Base-by-base conservation (phyloP, 92 coral and sea anemone genomes). In the Palythoa grandiflora region DNA sequence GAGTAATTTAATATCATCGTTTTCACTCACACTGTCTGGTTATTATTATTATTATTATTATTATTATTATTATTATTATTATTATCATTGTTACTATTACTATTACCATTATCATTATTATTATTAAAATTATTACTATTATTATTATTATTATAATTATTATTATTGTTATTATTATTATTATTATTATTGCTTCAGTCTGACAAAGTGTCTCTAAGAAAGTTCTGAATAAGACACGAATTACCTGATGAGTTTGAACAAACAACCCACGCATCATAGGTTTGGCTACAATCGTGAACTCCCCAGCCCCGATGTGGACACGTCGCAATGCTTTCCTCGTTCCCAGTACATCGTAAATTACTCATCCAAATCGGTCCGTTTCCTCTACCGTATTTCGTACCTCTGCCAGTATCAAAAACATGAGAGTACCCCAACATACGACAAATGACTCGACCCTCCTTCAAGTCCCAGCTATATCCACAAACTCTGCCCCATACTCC, bases 351-450 rank as follows among this genome's bases (percentile, higher is more conserved):
- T 0, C 10, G 38, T 3, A n/a, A 38, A 3, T 19, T n/a, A 10
- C 60, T 47, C 17, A 75, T 47, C 79, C 79, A 75, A 50, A 75
- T 19, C 35, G 79, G 79, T 10, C 79, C 60, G 7, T 75, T 20
- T 50, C 79, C 79, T 19, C 35, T 75, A 61, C 79, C 53, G 38
- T 19, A 19, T 47, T 19, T 8, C 48, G 1, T 1, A 17, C 55
- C 60, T 0, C 61, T 4, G 4, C 79, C 79, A 17, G 19, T 60
- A 6, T 14, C 61, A 9, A 75, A n/a, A 19, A 75, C 79, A 9
- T 28, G 79, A 48, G n/a, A n/a, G 39, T 75, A 75, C 6, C 38
- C 79, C 79, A 75, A 50, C 79, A 75, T 75, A n/a, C 79, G 79
- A 12, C 79, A 75, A 12, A 75, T 50, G 61, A 75, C 79, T 21